Base-by-base conservation (phyloP, 2,888 invertebrate genomes). In the Lucinisca nassula region DNA sequence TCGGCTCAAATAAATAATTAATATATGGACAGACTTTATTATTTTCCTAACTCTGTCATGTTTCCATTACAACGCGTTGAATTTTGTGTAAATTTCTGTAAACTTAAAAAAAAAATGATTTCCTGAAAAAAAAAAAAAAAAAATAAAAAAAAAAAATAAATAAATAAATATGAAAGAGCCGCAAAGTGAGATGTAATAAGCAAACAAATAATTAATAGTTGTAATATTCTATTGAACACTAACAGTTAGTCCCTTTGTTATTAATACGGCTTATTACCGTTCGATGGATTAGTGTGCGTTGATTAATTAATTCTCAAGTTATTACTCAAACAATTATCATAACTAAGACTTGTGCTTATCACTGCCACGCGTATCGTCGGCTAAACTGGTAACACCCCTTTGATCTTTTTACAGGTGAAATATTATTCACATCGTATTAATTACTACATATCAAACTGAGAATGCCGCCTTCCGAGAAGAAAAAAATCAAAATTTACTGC, bases 151-250 rank as follows among this genome's bases (percentile, higher is more conserved):
- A 40, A 40, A 10, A 40, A 40, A 40, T 40, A 40, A 14, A 40
- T 40, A 40, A 40, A 40, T 40, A 40, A 40, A 10, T 40, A 40
- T 40, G 14, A 40, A 40, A 40, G 14, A 10, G 40, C 6, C 14
- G 6, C n/a, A 77, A 77, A 38, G 82, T 83, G 82, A 77, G 77
- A 83, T 78, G 73, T 35, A 78, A 38, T 83, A 70, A 55, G 30
- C 32, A 38, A 72, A 83, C 78, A 78, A 55, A 24, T 78, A 55
- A 82, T 78, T 78, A 78, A 78, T 78, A 14, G 27, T 35, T 14
- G 17, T 35, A 35, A 32, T 67, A 32, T 17, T 24, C 10, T 35
- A 10, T 35, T 67, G 67, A 67, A 35, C 30, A 35, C 21, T 6
- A 24, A 35, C 67, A 10, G 67, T 67, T 35, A 10, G 4, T 21